Conservation (phyloP, 2,797 vertebrate species). For the Aselliscus stoliczkanus region DNA sequence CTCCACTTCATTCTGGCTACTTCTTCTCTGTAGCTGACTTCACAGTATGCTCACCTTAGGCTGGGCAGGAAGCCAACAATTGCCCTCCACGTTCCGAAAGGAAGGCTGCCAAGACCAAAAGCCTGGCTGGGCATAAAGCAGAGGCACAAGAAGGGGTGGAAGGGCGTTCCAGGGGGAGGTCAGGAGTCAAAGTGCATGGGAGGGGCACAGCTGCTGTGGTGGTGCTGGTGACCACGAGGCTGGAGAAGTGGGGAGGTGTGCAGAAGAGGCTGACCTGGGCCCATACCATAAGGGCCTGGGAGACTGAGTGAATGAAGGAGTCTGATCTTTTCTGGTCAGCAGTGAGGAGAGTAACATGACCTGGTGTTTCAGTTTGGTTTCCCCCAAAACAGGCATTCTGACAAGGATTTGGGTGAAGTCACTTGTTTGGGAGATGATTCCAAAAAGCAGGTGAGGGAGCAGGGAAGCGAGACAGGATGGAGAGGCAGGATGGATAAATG, state of each 20-base stretch:
- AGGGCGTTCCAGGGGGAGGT: background rate
- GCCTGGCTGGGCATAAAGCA: background rate
- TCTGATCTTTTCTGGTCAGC: background rate
- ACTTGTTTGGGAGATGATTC: background rate
- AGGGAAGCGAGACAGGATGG: background rate
- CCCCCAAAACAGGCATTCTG: background rate
- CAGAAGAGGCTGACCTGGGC: background rate
- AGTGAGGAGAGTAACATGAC: background rate
- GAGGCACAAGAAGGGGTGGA: background rate
- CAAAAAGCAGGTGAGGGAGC: background rate
- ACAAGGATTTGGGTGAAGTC: background rate
- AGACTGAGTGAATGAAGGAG: background rate
- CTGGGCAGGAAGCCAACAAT: background rate
- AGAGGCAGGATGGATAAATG: too few relatives aligned
- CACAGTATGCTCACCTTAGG: background rate
- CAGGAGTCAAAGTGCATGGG: background rate
- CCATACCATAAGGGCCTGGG: background rate
- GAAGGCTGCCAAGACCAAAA: background rate
- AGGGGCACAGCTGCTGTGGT: background rate
- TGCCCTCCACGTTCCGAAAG: background rate
- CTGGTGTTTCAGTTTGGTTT: background rate
- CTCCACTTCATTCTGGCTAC: background rate
- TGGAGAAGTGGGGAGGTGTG: too few relatives aligned
- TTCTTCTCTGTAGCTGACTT: background rate
- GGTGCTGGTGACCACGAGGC: background rate